Evolutionary conservation across 2,113 vertebrate species (phyloP).

Genomic region (Bufo bufo): DNA sequence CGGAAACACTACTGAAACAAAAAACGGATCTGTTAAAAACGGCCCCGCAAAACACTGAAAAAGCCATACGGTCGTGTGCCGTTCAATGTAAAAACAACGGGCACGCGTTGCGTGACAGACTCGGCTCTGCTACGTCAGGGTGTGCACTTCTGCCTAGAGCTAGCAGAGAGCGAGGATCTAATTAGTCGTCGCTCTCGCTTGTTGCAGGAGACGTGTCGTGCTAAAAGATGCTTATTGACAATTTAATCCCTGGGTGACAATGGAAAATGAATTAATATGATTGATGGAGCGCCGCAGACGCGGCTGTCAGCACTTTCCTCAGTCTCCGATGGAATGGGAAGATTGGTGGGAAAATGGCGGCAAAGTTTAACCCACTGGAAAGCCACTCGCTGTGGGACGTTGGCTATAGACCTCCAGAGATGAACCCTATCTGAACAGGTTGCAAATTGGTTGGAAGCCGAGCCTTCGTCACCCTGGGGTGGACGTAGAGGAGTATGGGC

Average conservation of each 20-base stretch:
- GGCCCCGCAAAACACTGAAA: too few relatives aligned
- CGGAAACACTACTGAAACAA: too few relatives aligned
- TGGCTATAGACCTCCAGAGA: background rate
- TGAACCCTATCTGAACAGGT: too few relatives aligned
- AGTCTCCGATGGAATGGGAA: background rate
- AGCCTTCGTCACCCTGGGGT: too few relatives aligned
- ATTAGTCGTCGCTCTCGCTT: constrained; percentile 25
- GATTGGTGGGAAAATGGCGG: background rate
- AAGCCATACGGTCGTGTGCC: too few relatives aligned
- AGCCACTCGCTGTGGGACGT: too few relatives aligned
- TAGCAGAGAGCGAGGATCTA: background rate
- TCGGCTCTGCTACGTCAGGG: background rate
- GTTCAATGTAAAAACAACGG: too few relatives aligned
- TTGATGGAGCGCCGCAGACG: background rate
- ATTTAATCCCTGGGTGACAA: constrained; percentile 32
- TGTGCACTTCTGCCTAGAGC: background rate
- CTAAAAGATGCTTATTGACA: constrained; percentile 38
- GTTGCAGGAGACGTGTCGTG: constrained; percentile 15
- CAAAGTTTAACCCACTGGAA: constrained; percentile 3
- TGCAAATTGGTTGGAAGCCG: too few relatives aligned
- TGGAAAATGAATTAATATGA: constrained; percentile 39
- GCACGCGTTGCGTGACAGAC: background rate
- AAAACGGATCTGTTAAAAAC: too few relatives aligned
- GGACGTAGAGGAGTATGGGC: background rate
- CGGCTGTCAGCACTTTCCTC: constrained; percentile 23